These are phyloP conservation scores for Fragum whitleyi DNA, from an alignment of 2,888 invertebrate species.

Conservation along the genomic window DNA sequence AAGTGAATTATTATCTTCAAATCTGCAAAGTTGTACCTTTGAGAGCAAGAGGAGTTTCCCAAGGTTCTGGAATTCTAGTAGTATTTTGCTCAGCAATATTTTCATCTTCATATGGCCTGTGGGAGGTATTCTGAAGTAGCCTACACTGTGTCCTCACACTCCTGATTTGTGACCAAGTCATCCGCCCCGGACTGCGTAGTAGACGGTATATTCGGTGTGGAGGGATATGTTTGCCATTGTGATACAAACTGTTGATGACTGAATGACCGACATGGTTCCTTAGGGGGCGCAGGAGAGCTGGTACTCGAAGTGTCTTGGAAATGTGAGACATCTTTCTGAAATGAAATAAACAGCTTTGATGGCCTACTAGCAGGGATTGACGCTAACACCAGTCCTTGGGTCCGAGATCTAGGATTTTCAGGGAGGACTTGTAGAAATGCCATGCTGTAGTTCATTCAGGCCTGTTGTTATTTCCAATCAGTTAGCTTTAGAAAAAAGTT, in stretches of 20 bases:
- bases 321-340: constrained; percentile 11
- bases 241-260: constrained; percentile 5
- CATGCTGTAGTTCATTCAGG: too few relatives aligned
- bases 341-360: neutral
- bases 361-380: too few relatives aligned
- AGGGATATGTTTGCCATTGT: constrained; percentile 16
- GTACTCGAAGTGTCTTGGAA: neutral
- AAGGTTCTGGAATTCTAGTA: neutral
- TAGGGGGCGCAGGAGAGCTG: constrained; percentile 4
- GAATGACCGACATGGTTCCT: constrained; percentile 8
- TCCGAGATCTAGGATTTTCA: too few relatives aligned
- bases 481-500: too few relatives aligned
- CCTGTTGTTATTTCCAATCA: too few relatives aligned
- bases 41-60: constrained; percentile 6
- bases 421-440: too few relatives aligned
- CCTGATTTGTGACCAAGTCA: constrained; percentile 12
- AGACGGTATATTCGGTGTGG: constrained; percentile 8
- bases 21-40: neutral
- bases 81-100: neutral
- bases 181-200: constrained; percentile 3
- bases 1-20: too few relatives aligned
- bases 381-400: too few relatives aligned
- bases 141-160: constrained; percentile 15
- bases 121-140: neutral
- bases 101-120: constrained; percentile 13